Conservation (phyloP, 53 echinoderm and acorn worm genomes). For the Mesocentrotus franciscanus region DNA sequence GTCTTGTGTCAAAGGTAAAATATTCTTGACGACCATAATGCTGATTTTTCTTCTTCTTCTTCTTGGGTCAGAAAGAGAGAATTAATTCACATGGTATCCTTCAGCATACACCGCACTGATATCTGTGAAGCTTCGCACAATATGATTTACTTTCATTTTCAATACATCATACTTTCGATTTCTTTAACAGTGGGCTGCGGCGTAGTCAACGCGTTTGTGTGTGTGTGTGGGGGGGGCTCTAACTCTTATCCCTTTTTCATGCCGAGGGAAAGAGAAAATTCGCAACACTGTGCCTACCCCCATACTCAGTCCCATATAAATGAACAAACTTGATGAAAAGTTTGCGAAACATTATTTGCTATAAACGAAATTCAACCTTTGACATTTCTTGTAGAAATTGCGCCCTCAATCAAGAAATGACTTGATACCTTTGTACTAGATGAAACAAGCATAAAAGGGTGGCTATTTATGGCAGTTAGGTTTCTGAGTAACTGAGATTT, state of each 20-base stretch:
- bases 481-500: not conserved
- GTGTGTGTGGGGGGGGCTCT: not conserved
- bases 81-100: not conserved
- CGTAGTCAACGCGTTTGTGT: not conserved
- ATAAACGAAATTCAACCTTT: not conserved
- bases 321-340: too few species aligned
- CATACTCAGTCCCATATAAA: too few species aligned
- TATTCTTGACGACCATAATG: not conserved
- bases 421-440: not conserved
- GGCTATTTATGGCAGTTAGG: not conserved
- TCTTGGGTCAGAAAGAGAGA: too few species aligned
- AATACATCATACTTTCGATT: constrained; percentile 16
- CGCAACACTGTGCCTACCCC: too few species aligned
- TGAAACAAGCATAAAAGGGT: not conserved
- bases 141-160: not conserved
- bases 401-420: not conserved
- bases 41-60: not conserved
- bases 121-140: not conserved
- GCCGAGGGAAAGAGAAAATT: too few species aligned
- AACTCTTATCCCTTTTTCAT: not conserved
- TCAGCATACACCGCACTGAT: not conserved
- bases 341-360: too few species aligned
- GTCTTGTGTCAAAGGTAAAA: not conserved
- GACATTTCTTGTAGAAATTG: not conserved
- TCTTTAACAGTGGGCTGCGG: not conserved